Conservation (phyloP, 2,888 invertebrate species). For the Helobdella robusta region DNA sequence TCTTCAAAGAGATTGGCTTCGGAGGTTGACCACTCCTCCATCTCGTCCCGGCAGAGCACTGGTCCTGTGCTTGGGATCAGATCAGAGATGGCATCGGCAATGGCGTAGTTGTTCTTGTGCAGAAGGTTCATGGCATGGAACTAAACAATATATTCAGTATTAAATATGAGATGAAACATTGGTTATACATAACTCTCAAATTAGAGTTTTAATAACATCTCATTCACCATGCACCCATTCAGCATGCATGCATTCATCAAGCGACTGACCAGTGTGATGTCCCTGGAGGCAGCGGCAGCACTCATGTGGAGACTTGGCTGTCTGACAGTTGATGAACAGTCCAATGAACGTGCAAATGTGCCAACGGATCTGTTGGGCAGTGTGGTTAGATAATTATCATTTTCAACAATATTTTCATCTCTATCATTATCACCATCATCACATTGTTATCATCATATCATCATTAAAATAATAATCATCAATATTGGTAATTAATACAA, state of each 20-base stretch:
- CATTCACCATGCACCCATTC: not conserved
- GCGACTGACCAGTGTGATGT: slow-evolving; percentile 68
- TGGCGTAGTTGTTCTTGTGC: slow-evolving; percentile 81
- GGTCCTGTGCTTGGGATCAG: slow-evolving; percentile 90
- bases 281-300: slow-evolving; percentile 94
- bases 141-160: too few relatives aligned
- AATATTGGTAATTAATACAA: not conserved
- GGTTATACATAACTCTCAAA: not conserved
- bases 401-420: too few relatives aligned
- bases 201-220: not conserved
- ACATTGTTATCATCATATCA: not conserved
- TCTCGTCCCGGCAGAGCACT: slow-evolving; percentile 84
- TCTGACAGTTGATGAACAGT: slow-evolving; percentile 94
- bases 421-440: too few relatives aligned
- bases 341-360: slow-evolving; percentile 94
- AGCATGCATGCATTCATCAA: not conserved
- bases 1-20: slow-evolving; percentile 99
- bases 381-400: too few relatives aligned
- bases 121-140: slow-evolving; percentile 97
- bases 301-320: slow-evolving; percentile 98
- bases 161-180: not conserved
- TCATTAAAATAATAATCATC: not conserved
- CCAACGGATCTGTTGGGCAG: slow-evolving; percentile 65
- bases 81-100: slow-evolving; percentile 79
- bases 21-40: slow-evolving; percentile 99